Evolutionary conservation across 1,140 invertebrate genomes (phyloP).

Genomic region (Aethina tumida): DNA sequence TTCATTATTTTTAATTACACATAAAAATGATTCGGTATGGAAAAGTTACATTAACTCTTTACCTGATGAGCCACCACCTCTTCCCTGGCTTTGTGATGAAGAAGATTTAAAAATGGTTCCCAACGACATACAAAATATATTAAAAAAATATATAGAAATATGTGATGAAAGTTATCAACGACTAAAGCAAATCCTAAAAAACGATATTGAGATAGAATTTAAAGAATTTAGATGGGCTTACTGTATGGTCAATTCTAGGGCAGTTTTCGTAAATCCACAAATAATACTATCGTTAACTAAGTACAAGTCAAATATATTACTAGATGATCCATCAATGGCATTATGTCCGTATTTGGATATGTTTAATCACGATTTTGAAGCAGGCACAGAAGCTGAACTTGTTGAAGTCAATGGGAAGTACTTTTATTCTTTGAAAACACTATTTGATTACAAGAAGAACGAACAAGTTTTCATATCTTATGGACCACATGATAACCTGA

Average conservation of each 20-base stretch:
- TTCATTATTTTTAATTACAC: slow-evolving; percentile 49
- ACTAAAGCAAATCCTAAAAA: slow-evolving; percentile 23
- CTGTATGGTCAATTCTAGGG: slow-evolving; percentile 67
- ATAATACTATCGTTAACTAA: slow-evolving; percentile 24
- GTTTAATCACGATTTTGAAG: slow-evolving; percentile 58
- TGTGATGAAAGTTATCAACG: slow-evolving; percentile 27
- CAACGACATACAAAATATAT: slow-evolving; percentile 31
- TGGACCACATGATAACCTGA: slow-evolving; percentile 56
- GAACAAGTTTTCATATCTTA: slow-evolving; percentile 69
- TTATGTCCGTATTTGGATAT: slow-evolving; percentile 71
- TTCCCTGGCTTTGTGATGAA: slow-evolving; percentile 39
- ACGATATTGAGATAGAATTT: slow-evolving; percentile 35
- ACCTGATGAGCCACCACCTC: slow-evolving; percentile 42
- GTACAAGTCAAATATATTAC: slow-evolving; percentile 22
- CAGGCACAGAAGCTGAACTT: slow-evolving; percentile 41
- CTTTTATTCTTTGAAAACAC: slow-evolving; percentile 44
- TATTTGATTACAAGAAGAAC: slow-evolving; percentile 38
- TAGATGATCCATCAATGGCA: slow-evolving; percentile 48
- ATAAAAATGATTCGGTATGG: slow-evolving; percentile 36
- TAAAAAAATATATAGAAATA: no score
- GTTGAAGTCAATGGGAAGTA: slow-evolving; percentile 33
- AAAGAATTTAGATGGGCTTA: slow-evolving; percentile 48
- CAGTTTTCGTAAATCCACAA: slow-evolving; percentile 44
- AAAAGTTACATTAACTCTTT: slow-evolving; percentile 48
- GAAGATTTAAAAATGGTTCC: slow-evolving; percentile 30